Evolutionary conservation across 2,113 vertebrate species (phyloP).

Genomic region (Capreolus pygargus): DNA sequence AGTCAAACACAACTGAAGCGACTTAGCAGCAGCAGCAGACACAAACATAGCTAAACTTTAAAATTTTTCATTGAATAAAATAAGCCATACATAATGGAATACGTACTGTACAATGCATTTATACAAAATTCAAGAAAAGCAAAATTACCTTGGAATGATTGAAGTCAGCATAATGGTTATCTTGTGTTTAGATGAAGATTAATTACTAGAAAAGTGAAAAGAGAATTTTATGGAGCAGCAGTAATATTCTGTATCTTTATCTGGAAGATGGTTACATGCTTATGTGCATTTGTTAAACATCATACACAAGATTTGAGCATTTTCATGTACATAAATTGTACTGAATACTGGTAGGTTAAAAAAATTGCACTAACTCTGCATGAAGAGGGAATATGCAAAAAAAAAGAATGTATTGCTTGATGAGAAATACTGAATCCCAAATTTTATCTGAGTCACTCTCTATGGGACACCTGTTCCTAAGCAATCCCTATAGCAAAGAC

Average conservation of each 20-base stretch:
- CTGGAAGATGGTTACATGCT: not conserved
- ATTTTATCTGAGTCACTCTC: slow-evolving; percentile 1
- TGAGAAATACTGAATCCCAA: not conserved
- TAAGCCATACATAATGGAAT: not conserved
- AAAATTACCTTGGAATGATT: not conserved
- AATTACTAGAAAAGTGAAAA: not conserved
- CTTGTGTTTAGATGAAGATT: not conserved
- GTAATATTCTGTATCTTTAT: not conserved
- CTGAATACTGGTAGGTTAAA: not conserved
- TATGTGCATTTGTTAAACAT: not conserved
- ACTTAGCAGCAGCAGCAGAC: too few species aligned
- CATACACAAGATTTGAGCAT: not conserved
- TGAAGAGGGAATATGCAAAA: not conserved
- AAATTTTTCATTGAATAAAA: not conserved
- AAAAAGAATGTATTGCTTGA: not conserved
- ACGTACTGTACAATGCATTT: not conserved
- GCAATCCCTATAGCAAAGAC: not conserved
- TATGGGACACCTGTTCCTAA: slow-evolving; percentile 11
- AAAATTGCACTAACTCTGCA: not conserved
- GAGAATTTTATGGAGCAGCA: not conserved
- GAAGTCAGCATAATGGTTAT: not conserved
- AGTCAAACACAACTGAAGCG: too few species aligned
- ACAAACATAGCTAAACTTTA: not conserved
- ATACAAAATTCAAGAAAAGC: not conserved
- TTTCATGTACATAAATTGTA: not conserved